Evolutionary conservation across 1,140 invertebrate species (phyloP).

Genomic region (Drosophila funebris): DNA sequence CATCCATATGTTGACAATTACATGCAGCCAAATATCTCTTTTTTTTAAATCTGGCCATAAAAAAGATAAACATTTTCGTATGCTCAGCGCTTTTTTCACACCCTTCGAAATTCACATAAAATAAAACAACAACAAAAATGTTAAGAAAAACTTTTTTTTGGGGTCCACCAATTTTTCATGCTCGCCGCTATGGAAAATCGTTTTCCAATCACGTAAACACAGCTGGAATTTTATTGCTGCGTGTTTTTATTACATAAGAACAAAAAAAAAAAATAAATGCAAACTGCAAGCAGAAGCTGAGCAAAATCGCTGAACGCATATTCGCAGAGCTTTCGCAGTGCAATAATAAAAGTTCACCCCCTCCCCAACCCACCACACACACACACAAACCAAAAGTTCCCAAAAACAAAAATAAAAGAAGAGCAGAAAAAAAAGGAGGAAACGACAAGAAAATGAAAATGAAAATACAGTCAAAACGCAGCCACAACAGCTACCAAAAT

Average conservation of each 20-base stretch:
- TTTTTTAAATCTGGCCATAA: conserved; percentile 72
- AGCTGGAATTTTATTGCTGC: conserved; percentile 80
- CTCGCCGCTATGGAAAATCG: conserved; percentile 71
- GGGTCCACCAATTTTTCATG: conserved; percentile 60
- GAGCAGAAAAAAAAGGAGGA: not conserved
- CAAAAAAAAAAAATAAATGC: conserved; percentile 42
- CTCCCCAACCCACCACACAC: too few species aligned
- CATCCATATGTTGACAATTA: conserved; percentile 39
- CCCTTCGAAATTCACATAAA: conserved; percentile 18
- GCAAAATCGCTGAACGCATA: conserved; percentile 72
- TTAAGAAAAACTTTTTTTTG: conserved; percentile 7
- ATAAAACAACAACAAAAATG: conserved; percentile 30
- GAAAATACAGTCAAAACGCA: conserved; percentile 53
- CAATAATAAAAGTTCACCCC: conserved; percentile 76
- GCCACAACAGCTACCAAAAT: conserved; percentile 66
- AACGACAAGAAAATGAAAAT: conserved; percentile 53
- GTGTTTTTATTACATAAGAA: conserved; percentile 66
- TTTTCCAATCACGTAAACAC: conserved; percentile 81
- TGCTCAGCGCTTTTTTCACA: conserved; percentile 50
- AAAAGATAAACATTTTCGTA: conserved; percentile 62
- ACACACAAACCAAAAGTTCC: conserved; percentile 27
- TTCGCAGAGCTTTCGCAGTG: conserved; percentile 56
- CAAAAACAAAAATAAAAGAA: not conserved
- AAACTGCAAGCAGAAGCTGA: conserved; percentile 40
- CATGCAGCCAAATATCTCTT: conserved; percentile 48